Base-by-base conservation (phyloP, 2,888 invertebrate species). In the Sipunculus nudus region DNA sequence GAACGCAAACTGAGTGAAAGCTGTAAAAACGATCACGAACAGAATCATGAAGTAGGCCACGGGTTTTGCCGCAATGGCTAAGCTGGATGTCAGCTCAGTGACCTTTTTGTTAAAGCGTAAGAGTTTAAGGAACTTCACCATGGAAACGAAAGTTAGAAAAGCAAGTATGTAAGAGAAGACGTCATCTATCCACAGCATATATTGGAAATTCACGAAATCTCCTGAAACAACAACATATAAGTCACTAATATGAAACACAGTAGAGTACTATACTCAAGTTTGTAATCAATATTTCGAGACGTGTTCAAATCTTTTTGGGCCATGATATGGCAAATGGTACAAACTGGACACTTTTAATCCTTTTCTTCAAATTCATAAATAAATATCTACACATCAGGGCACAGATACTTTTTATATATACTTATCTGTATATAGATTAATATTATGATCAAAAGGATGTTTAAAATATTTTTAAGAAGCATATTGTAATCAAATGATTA, bases 121-220 rank as follows among this genome's bases (percentile, higher is more conserved):
- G 32, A 65, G 41, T 4, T 43, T n/a, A 25, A 63, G 43, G 3
- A 63, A 41, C 35, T 63, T 63, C 23, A 63, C 25, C 43, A 53
- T 61, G 26, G 49, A 23, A 6, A 63, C 73, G 68, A 84, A 84
- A 35, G 81, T 78, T 16, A 81, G 73, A 56, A 79, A 76, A n/a
- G 77, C 79, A 29, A 81, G 76, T 56, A 84, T 75, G 68, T 85
- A 85, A 26, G 79, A 79, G 72, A 85, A 85, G 3, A 81, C 67
- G 53, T 85, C 83, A 61, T 85, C 84, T 72, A 84, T 79, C 46
- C 75, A 77, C 3, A 81, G 81, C 1, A 84, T 82, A 65, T 79
- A 82, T 54, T 83, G 79, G 60, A 84, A 77, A 59, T 79, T 81
- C 64, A 76, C 74, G 60, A 76, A 80, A 26, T 68, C 73, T 43